Evolutionary conservation across 2,113 vertebrate genomes (phyloP).

Genomic region (Hemichromis elongatus): DNA sequence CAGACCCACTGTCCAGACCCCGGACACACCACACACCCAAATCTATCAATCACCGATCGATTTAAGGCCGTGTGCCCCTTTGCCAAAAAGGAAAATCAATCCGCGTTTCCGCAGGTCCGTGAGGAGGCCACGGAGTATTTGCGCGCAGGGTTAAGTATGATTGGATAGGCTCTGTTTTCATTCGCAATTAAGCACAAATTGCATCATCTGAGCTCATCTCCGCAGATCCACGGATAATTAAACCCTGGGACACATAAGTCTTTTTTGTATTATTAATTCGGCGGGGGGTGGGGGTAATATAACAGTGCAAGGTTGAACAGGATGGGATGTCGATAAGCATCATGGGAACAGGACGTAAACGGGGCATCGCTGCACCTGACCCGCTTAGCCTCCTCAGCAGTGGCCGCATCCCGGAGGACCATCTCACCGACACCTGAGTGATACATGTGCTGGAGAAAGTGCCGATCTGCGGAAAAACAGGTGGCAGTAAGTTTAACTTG

Average conservation of each 20-base stretch:
- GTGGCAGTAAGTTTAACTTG: slow-evolving; percentile 43
- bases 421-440: not conserved
- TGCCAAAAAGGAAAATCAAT: slow-evolving; percentile 59
- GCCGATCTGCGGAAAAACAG: slow-evolving; percentile 25
- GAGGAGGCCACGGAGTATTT: slow-evolving; percentile 22
- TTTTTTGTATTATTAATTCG: not conserved
- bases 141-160: slow-evolving; percentile 58
- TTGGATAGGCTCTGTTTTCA: slow-evolving; percentile 54
- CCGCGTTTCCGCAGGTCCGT: slow-evolving; percentile 45
- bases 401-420: not conserved
- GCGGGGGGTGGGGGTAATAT: not conserved
- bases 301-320: not conserved
- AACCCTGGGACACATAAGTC: slow-evolving; percentile 22
- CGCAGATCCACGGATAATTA: slow-evolving; percentile 63
- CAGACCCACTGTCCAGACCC: not conserved
- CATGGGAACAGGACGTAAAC: slow-evolving; percentile 14
- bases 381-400: slow-evolving; percentile 15
- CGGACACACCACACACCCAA: slow-evolving; percentile 13
- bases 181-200: slow-evolving; percentile 73
- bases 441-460: slow-evolving; percentile 29
- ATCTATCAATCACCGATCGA: slow-evolving; percentile 63
- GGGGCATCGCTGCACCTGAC: slow-evolving; percentile 16
- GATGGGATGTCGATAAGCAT: slow-evolving; percentile 39
- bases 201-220: slow-evolving; percentile 65
- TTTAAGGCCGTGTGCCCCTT: slow-evolving; percentile 23